Conservation (phyloP, 1,140 invertebrate species). For the Eurosta solidaginis region DNA sequence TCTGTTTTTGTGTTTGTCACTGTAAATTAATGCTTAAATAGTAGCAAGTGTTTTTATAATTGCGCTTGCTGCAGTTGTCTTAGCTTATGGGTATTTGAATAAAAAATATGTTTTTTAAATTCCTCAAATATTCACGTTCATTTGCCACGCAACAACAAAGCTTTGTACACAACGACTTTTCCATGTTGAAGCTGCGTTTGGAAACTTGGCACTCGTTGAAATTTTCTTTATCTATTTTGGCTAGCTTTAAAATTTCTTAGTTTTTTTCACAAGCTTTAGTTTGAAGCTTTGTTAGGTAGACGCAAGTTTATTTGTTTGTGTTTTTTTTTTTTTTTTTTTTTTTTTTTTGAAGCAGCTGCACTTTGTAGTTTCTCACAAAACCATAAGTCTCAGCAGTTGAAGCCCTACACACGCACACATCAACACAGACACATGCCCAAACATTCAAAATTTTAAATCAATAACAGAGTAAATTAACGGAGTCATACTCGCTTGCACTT, state of each 20-base stretch:
- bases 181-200: background rate
- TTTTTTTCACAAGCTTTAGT: too few species aligned
- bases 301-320: too few species aligned
- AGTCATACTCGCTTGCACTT: too few species aligned
- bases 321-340: too few species aligned
- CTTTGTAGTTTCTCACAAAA: background rate
- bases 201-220: background rate
- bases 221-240: background rate
- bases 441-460: conserved; percentile 16
- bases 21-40: background rate
- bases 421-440: too few species aligned
- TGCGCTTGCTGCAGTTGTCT: background rate
- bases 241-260: background rate
- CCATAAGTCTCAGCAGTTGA: background rate
- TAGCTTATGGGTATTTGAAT: background rate
- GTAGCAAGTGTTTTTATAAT: background rate
- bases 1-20: too few species aligned
- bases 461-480: background rate
- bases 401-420: background rate
- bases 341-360: background rate
- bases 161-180: background rate
- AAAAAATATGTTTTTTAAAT: background rate
- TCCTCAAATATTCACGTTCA: background rate
- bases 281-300: background rate
- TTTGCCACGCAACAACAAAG: background rate